Percentiles rank a stretch among this genome's conserved stretches.
Conservation (phyloP, 2,888 invertebrate species). For the Folsomia candida region DNA sequence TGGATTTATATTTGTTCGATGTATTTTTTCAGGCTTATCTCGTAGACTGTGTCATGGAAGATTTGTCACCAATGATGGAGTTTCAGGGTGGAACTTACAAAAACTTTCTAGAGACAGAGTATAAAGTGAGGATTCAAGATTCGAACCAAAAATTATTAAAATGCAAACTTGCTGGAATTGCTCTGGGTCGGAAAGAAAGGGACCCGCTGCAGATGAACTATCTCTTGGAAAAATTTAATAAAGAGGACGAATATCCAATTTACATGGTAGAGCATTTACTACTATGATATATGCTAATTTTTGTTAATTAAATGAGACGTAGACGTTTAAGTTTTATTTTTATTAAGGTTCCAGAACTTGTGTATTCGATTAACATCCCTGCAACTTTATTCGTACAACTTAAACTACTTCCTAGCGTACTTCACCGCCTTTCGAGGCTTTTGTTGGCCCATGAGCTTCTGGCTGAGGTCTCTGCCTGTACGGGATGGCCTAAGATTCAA, state of each 20-base stretch:
- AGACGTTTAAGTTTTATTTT: not conserved
- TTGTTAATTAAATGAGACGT: no score
- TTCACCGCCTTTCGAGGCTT: slow-evolving; percentile 21
- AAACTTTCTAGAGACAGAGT: slow-evolving; percentile 2
- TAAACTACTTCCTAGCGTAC: slow-evolving; percentile 24
- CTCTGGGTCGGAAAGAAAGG: not conserved
- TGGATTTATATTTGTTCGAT: not conserved
- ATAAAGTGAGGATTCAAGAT: slow-evolving; percentile 10
- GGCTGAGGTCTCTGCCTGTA: not conserved
- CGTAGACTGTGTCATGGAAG: slow-evolving; percentile 18
- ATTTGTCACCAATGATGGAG: slow-evolving; percentile 13
- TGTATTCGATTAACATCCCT: slow-evolving; percentile 10
- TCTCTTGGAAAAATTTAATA: slow-evolving; percentile 18
- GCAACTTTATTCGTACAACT: slow-evolving; percentile 19
- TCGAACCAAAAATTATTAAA: slow-evolving; percentile 18
- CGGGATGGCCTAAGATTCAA: not conserved
- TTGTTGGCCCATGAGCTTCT: slow-evolving; percentile 17
- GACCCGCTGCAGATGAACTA: slow-evolving; percentile 20
- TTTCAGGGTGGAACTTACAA: slow-evolving; percentile 21
- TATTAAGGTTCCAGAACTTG: slow-evolving; percentile 17
- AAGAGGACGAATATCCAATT: slow-evolving; percentile 28
- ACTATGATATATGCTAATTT: no score
- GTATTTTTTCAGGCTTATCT: slow-evolving; percentile 13
- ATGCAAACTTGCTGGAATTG: slow-evolving; percentile 20
- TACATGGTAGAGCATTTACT: no score